These are phyloP conservation scores for Synanceia verrucosa DNA, from an alignment of 2,797 vertebrate species.

Conservation along the genomic window DNA sequence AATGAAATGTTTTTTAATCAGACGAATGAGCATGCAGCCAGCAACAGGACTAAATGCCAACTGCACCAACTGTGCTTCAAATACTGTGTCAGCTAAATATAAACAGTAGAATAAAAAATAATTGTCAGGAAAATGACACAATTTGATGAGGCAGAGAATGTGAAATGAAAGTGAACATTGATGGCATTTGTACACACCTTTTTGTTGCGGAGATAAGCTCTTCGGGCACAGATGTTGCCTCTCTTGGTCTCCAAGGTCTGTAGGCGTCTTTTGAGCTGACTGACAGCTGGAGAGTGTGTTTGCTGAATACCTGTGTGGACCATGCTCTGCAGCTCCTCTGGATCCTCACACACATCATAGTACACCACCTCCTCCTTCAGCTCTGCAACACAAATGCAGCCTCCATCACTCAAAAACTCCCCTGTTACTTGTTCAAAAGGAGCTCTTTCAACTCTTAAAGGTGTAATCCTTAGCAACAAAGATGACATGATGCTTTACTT, in stretches of 20 bases:
- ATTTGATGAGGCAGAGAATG: background rate
- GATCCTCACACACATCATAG: slow-evolving; percentile 92
- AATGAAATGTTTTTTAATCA: slow-evolving; percentile 31
- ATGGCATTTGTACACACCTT: slow-evolving; percentile 76
- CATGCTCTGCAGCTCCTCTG: slow-evolving; percentile 86
- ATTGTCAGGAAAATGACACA: background rate
- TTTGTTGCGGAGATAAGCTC: slow-evolving; percentile 91
- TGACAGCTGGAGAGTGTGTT: slow-evolving; percentile 60
- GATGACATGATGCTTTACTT: background rate
- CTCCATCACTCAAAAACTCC: background rate
- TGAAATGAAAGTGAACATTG: background rate
- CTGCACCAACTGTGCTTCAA: slow-evolving; percentile 10
- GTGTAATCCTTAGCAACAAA: background rate
- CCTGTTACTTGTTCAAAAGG: background rate
- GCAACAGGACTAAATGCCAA: slow-evolving; percentile 24
- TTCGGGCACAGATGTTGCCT: slow-evolving; percentile 87
- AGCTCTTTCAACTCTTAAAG: background rate
- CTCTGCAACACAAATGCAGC: slow-evolving; percentile 80
- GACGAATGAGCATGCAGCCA: slow-evolving; percentile 28
- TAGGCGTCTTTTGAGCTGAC: slow-evolving; percentile 79
- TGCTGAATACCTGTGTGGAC: slow-evolving; percentile 61
- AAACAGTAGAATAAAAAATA: slow-evolving; percentile 12
- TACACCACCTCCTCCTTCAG: slow-evolving; percentile 95
- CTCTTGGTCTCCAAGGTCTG: slow-evolving; percentile 88
- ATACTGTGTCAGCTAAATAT: slow-evolving; percentile 14